Percentiles rank a stretch among this genome's conserved stretches.
These are phyloP conservation scores for Silurus glanis DNA, from an alignment of 2,113 vertebrate genomes.

Conservation along the genomic window DNA sequence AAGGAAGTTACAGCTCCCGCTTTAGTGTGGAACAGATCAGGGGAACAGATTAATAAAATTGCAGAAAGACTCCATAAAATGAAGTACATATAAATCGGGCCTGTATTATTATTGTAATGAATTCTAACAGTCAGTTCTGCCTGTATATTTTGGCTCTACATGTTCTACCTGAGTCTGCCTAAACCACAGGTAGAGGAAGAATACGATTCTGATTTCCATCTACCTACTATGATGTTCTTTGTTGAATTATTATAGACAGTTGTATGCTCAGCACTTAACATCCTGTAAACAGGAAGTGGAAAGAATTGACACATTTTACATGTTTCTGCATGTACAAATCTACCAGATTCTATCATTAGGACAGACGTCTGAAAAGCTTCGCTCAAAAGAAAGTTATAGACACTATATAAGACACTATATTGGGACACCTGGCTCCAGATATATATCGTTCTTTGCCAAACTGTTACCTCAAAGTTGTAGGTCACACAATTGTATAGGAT, in stretches of 20 bases:
- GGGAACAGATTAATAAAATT: not conserved
- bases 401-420: too few species aligned
- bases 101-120: not conserved
- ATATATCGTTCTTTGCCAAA: too few species aligned
- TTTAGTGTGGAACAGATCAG: not conserved
- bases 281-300: not conserved
- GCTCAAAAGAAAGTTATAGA: not conserved
- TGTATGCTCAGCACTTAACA: not conserved
- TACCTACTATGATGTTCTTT: not conserved
- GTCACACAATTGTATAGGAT: too few species aligned
- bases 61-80: not conserved
- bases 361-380: not conserved
- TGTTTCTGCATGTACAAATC: not conserved
- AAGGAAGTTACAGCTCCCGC: not conserved
- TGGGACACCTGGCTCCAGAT: too few species aligned
- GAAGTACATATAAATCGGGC: not conserved
- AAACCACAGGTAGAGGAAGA: not conserved
- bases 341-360: not conserved
- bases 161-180: not conserved
- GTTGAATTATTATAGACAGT: not conserved
- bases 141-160: not conserved
- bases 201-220: not conserved
- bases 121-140: not conserved
- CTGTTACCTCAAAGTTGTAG: too few species aligned
- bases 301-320: not conserved